Evolutionary conservation across 2,797 vertebrate genomes (phyloP), one percentile per base, ranked within the genome.

Genomic region (Megalops cyprinoides): DNA sequence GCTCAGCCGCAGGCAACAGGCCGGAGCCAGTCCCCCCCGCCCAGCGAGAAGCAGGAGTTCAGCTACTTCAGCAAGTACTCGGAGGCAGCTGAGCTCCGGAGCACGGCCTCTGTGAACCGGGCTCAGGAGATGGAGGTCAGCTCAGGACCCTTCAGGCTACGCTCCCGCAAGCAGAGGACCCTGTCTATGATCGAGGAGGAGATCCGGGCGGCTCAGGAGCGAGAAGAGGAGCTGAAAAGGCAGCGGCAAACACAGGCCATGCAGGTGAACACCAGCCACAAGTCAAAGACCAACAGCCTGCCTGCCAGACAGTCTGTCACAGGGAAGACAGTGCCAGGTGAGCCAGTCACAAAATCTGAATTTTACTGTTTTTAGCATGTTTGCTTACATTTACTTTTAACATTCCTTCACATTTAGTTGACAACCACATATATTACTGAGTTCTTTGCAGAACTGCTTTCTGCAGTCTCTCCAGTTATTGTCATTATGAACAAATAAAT

Each of bases 121-220:
- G 93, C 90, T 0, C 96, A 97, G 6, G 96, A 98, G 60, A 83
- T 86, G 0, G 97, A 98, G 74, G 92, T 96, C 1, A 95, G 93
- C 0, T 91, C 97, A 0, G 98, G 97, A 0, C 98, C 97, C 0
- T 99, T 98, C 92, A 98, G 96, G 87, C 91, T 99, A 83, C 95
- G 98, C 78, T 99, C 97, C 0, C 96, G 95, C 88, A 99, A 98
- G 90, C 98, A 99, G 91, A 90, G 94, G 85, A 99, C 98, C 79
- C 90, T 99, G 87, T 99, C 97, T 0, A 99, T 99, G 97, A 99
- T 99, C 0, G 98, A 99, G 84, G 98, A 99, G 89, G 98, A 99
- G 92, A 99, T 99, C 90, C 95, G 98, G 76, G 98, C 97, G 0
- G 96, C 98, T 75, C 97, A 99, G 91, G 95, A 99, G 73, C 92